A percentile compares a stretch with the other conserved stretches of the same genome.
Evolutionary conservation across 2,888 invertebrate species (phyloP).

Genomic region (Gasteruption jaculator): DNA sequence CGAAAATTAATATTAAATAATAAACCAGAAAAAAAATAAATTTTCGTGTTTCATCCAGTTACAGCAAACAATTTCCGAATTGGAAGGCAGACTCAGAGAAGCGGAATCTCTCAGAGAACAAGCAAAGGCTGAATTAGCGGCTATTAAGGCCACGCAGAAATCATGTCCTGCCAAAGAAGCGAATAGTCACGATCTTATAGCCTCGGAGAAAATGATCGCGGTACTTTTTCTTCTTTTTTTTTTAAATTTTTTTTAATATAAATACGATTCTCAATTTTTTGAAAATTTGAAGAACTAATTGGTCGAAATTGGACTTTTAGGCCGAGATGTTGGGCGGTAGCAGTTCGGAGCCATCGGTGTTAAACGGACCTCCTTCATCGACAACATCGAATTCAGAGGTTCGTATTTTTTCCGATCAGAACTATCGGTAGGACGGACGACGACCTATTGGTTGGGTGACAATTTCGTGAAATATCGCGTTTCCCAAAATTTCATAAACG

Average conservation of each 20-base stretch:
- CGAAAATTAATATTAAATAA: too few species aligned
- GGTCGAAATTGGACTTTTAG: too few species aligned
- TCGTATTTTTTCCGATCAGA: too few species aligned
- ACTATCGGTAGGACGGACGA: too few species aligned
- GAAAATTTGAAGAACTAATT: slow-evolving; percentile 29
- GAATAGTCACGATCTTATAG: slow-evolving; percentile 24
- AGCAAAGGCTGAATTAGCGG: slow-evolving; percentile 32
- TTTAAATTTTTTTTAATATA: not conserved
- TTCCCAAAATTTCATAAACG: too few species aligned
- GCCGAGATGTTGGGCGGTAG: too few species aligned
- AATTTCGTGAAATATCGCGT: too few species aligned
- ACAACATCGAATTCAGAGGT: slow-evolving; percentile 47
- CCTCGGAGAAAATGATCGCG: slow-evolving; percentile 38
- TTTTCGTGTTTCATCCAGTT: slow-evolving; percentile 45
- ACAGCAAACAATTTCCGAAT: slow-evolving; percentile 55
- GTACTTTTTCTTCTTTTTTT: slow-evolving; percentile 23
- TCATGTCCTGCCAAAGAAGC: slow-evolving; percentile 26
- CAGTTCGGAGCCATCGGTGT: slow-evolving; percentile 39
- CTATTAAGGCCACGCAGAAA: slow-evolving; percentile 46
- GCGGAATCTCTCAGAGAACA: slow-evolving; percentile 34
- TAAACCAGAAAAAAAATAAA: not conserved
- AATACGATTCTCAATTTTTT: not conserved
- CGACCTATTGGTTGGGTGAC: too few species aligned
- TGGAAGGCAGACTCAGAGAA: slow-evolving; percentile 53
- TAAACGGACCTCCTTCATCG: slow-evolving; percentile 42